phyloP scores from a whole-genome alignment of 2,888 invertebrate species.

The Schizaphis graminum region DNA sequence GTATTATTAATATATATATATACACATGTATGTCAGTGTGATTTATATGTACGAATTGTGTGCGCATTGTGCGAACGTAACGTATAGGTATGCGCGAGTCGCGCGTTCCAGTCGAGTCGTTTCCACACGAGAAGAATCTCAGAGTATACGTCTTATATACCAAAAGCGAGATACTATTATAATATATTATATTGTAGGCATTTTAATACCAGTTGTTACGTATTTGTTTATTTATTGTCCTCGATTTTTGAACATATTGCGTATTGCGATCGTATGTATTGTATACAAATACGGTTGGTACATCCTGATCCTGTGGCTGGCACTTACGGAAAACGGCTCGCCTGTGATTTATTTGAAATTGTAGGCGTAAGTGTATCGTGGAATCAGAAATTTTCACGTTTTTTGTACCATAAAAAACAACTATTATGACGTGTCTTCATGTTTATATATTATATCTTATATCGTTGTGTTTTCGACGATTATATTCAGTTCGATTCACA shows the following conservation, averaged over 20 bases:
- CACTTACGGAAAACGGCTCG: not conserved
- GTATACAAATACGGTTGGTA: not conserved
- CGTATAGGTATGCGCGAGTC: slow-evolving; percentile 5
- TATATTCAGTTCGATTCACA: slow-evolving; percentile 7
- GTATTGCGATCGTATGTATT: not conserved
- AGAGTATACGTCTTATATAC: not conserved
- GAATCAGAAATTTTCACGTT: slow-evolving; percentile 24
- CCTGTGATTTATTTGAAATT: not conserved
- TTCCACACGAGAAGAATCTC: slow-evolving; percentile 35
- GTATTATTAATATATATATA: slow-evolving; percentile 33
- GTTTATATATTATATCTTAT: not conserved
- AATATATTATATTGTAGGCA: not conserved
- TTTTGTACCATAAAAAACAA: not conserved
- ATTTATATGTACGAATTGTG: slow-evolving; percentile 32
- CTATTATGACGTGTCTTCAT: not conserved
- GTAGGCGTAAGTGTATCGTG: not conserved
- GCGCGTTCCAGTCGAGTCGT: slow-evolving; percentile 51
- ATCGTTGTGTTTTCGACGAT: not conserved
- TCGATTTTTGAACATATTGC: slow-evolving; percentile 29
- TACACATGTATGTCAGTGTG: not conserved
- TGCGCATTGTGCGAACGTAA: slow-evolving; percentile 39
- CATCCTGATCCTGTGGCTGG: not conserved
- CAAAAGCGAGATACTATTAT: not conserved
- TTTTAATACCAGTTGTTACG: not conserved
- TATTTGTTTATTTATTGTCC: slow-evolving; percentile 30